These are phyloP conservation scores for Onthophagus taurus DNA, from an alignment of 1,140 invertebrate species.

Conservation along the genomic window DNA sequence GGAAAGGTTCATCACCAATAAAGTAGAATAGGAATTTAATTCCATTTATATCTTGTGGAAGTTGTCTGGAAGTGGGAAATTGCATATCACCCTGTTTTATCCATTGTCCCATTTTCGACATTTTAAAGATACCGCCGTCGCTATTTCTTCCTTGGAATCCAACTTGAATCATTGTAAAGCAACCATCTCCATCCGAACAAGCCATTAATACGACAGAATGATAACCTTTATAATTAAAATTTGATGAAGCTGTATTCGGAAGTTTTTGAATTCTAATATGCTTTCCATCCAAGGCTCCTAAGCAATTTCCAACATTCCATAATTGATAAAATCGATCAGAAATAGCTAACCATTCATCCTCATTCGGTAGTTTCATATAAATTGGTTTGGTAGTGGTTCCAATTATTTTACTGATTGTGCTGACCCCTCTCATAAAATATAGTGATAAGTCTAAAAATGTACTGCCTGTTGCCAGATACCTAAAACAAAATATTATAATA, in stretches of 20 bases:
- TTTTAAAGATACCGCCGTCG: too few relatives aligned
- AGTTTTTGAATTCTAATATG: slow-evolving; percentile 34
- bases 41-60: too few relatives aligned
- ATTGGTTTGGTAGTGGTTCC: slow-evolving; percentile 11
- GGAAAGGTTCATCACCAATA: slow-evolving; percentile 30
- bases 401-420: slow-evolving; percentile 18
- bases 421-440: slow-evolving; percentile 17
- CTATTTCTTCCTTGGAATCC: slow-evolving; percentile 35
- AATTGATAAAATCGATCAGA: slow-evolving; percentile 13
- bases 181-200: slow-evolving; percentile 35
- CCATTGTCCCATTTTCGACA: too few relatives aligned
- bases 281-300: slow-evolving; percentile 40
- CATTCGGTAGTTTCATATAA: slow-evolving; percentile 18
- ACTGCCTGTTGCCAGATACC: slow-evolving; percentile 15
- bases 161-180: slow-evolving; percentile 37
- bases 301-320: slow-evolving; percentile 37
- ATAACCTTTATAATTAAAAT: slow-evolving; percentile 39
- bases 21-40: slow-evolving; percentile 16
- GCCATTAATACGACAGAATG: slow-evolving; percentile 39
- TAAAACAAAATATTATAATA: too few relatives aligned
- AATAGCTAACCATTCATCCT: slow-evolving; percentile 14
- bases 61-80: too few relatives aligned
- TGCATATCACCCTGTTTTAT: too few relatives aligned
- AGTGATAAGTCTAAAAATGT: slow-evolving; percentile 12
- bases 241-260: slow-evolving; percentile 30